phyloP scores from a whole-genome alignment of 2,797 vertebrate genomes.

The Girardinus metallicus region DNA sequence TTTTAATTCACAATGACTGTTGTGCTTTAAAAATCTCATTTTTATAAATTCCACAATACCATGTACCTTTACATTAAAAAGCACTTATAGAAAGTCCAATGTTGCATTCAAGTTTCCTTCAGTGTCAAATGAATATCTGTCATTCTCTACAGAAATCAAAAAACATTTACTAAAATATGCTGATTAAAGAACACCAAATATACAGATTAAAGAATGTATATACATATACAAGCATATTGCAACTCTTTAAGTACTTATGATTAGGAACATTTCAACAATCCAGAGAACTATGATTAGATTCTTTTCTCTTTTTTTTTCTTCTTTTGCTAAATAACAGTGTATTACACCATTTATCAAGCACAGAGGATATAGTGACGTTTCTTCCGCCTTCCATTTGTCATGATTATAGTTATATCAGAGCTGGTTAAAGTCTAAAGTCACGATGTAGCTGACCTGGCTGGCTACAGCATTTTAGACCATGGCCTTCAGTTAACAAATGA shows the following conservation, averaged over 20 bases:
- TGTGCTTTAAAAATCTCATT: neutral
- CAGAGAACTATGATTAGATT: conserved; percentile 78
- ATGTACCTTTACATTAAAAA: neutral
- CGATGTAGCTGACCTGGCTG: conserved; percentile 40
- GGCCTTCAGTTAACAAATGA: conserved; percentile 1
- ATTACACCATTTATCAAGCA: conserved; percentile 84
- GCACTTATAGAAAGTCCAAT: neutral
- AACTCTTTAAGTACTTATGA: conserved; percentile 69
- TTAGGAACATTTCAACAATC: conserved; percentile 74
- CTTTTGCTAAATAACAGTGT: conserved; percentile 79
- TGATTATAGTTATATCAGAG: conserved; percentile 81
- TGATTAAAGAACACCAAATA: conserved; percentile 6
- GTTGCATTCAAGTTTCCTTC: neutral
- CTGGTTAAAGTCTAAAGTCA: conserved; percentile 77
- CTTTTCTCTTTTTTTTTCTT: conserved; percentile 52
- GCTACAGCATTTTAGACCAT: neutral
- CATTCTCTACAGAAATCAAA: neutral
- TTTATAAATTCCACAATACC: neutral
- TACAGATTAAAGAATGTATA: conserved; percentile 22
- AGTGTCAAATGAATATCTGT: neutral
- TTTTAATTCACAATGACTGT: neutral
- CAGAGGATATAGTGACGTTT: conserved; percentile 75
- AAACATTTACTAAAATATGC: neutral
- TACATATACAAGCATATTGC: conserved; percentile 57
- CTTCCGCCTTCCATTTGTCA: conserved; percentile 82